Base-by-base conservation (phyloP, 1,140 invertebrate species). In the Tigriopus japonicus region DNA sequence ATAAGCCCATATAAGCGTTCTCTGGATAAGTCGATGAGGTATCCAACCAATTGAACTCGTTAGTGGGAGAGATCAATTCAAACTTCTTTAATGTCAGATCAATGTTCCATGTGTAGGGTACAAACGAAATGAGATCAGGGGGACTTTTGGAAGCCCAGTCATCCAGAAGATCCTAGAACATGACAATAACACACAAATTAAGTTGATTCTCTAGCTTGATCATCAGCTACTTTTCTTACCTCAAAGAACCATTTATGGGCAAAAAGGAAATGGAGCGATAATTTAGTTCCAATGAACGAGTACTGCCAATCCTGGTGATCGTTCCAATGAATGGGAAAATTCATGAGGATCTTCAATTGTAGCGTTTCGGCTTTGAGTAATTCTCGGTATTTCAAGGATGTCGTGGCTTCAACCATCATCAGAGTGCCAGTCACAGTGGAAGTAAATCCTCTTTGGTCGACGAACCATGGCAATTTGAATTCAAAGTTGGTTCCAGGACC, bases 1-100 rank as follows among this genome's bases (percentile, higher is more conserved):
- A 92, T 66, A 94, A 85, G 0, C 87, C 90, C 60, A 95, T 78
- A 68, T 91, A 87, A 68, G 85, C 85, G 72, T 96, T 96, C 75
- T 95, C 91, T 73, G 91, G 87, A 68, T 87, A 86, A 51, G 88
- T 86, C 43, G 87, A 90, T 52, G 89, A 92, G 66, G 91, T 96
- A 72, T 98, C 94, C 65, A 98, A 87, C 95, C 93, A 98, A 72
- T 99, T 99, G 70, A 90, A 90, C 69, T 98, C 89, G 75, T 98
- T 98, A 62, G 88, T 84, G 9, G 94, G 71, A 49, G 90, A 90
- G 0, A 98, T 79, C 1, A 98, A 74, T 73, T 99, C 93, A 75
- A 98, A 97, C 69, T 95, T 88, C 71, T 61, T 92, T 6, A 97
- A 73, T 0, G 88, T 76, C 43, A 98, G 74, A 64, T 81, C 86